Evolutionary conservation across 1,140 invertebrate species (phyloP).

Genomic region (Eciton burchellii): DNA sequence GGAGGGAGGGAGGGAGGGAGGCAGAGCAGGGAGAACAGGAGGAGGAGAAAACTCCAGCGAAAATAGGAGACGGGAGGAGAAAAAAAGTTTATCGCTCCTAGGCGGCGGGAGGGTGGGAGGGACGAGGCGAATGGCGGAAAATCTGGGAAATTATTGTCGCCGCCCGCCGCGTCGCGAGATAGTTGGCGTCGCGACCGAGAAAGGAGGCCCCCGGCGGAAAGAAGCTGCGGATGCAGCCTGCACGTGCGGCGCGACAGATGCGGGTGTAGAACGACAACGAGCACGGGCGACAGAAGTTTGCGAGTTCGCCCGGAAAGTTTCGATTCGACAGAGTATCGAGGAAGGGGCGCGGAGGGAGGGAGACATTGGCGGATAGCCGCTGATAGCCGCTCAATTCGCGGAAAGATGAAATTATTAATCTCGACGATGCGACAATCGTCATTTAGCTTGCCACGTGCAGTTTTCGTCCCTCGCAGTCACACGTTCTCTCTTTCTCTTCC

Average conservation of each 20-base stretch:
- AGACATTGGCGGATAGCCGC: conserved; percentile 25
- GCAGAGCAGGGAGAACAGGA: too few relatives aligned
- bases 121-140: conserved; percentile 44
- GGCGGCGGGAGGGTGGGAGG: conserved; percentile 52
- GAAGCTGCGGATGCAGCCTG: conserved; percentile 30
- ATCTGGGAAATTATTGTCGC: conserved; percentile 62
- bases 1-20: conserved; percentile 8
- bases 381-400: conserved; percentile 28
- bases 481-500: background rate
- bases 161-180: conserved; percentile 25
- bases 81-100: conserved; percentile 63
- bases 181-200: conserved; percentile 24
- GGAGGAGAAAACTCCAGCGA: conserved; percentile 32
- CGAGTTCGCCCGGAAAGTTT: conserved; percentile 29
- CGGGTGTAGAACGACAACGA: background rate
- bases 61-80: background rate
- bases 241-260: conserved; percentile 27
- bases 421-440: background rate
- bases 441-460: background rate
- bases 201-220: conserved; percentile 5
- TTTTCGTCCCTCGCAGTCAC: too few relatives aligned
- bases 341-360: too few relatives aligned
- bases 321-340: conserved; percentile 44
- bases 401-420: background rate
- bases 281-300: conserved; percentile 37